Percentiles rank a stretch among this genome's conserved stretches.
Evolutionary conservation across 37 sponge, comb jelly and placozoan species (phyloP).

Genomic region (Lycopodina hypogea): DNA sequence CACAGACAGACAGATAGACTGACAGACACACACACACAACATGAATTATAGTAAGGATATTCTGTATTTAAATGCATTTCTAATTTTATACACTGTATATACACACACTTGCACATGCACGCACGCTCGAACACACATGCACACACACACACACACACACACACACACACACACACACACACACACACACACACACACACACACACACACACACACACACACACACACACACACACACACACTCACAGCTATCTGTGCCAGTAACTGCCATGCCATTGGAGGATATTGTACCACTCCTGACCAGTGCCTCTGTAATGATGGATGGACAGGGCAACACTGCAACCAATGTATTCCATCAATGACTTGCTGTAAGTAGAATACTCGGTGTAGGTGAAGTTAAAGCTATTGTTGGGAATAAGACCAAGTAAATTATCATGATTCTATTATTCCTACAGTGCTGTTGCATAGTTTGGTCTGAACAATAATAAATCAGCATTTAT

Average conservation of each 20-base stretch:
- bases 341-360: not conserved
- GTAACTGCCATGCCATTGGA: conserved; percentile 4
- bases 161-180: conserved; percentile 4
- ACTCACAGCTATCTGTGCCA: conserved; percentile 10
- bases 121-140: not conserved
- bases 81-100: not conserved
- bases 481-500: not conserved
- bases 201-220: no score
- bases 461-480: no score
- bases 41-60: no score
- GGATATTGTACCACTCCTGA: conserved; percentile 32
- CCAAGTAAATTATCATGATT: no score
- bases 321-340: conserved; percentile 4
- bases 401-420: not conserved
- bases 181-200: no score
- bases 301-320: conserved; percentile 32
- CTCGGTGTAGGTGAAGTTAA: no score
- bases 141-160: conserved; percentile 4
- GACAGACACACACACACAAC: no score
- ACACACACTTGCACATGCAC: not conserved
- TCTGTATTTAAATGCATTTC: no score
- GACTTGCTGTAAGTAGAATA: conserved; percentile 4
- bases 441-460: no score
- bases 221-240: no score
- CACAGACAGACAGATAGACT: no score